Base-by-base conservation (phyloP, 2,888 invertebrate species). In the Epsilonema sp. region DNA sequence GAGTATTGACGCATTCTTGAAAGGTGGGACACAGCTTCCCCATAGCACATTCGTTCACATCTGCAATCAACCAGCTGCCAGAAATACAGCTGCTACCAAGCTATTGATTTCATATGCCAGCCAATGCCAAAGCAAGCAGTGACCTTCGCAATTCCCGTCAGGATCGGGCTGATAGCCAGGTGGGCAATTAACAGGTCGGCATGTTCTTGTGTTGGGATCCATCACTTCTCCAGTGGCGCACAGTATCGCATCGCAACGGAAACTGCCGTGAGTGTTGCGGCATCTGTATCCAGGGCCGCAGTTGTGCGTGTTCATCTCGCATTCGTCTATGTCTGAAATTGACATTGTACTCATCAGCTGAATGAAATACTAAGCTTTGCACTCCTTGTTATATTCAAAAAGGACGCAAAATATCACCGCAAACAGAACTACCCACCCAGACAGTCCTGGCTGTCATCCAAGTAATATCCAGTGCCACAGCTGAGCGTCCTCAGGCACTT, bases 401-500 rank as follows among this genome's bases (percentile, higher is more conserved):
- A n/a, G n/a, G n/a, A n/a, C n/a, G n/a, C n/a, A n/a, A n/a, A n/a
- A n/a, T n/a, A n/a, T n/a, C n/a, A n/a, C n/a, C n/a, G n/a, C n/a
- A n/a, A n/a, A n/a, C n/a, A n/a, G n/a, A n/a, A n/a, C n/a, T n/a
- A n/a, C n/a, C n/a, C n/a, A n/a, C n/a, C n/a, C n/a, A n/a, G n/a
- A n/a, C n/a, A n/a, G n/a, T n/a, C n/a, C n/a, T n/a, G n/a, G n/a
- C n/a, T n/a, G n/a, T n/a, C n/a, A n/a, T n/a, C n/a, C n/a, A 92
- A 70, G 0, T 87, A 89, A 64, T 94, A 97, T 0, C 94, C 94
- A 0, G 94, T 94, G 1, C 94, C 94, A 64, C 94, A 94, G 1
- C 84, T 80, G 4, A 80, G 75, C 31, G 78, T 78, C 42, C n/a
- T 73, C 36, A 84, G 78, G 64, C 90, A 90, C 22, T 79, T 74